phyloP scores from a whole-genome alignment of 2,888 invertebrate species.

The Patella depressa region DNA sequence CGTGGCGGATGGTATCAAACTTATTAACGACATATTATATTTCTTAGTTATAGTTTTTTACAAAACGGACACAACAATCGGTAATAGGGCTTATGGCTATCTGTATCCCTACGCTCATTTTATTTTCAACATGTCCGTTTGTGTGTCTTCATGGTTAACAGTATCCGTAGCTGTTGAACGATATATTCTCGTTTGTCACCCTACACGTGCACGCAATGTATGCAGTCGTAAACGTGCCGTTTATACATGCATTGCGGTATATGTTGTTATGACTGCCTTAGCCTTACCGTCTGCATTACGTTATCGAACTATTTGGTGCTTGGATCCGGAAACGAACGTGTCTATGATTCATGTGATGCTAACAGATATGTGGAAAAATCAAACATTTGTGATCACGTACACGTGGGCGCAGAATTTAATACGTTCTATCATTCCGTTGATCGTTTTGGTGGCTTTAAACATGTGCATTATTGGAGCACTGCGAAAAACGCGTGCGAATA shows the following conservation, averaged over 20 bases:
- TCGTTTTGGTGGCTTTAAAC: conserved; percentile 45
- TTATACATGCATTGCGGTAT: conserved; percentile 38
- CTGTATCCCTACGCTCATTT: conserved; percentile 67
- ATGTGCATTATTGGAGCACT: conserved; percentile 45
- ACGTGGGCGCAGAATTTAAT: conserved; percentile 47
- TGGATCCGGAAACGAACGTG: conserved; percentile 25
- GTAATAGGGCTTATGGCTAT: conserved; percentile 49
- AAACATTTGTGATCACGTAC: conserved; percentile 41
- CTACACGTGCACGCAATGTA: conserved; percentile 52
- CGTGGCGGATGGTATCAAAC: conserved; percentile 62
- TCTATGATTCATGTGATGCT: conserved; percentile 30
- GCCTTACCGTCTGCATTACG: conserved; percentile 48
- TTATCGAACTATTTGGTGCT: conserved; percentile 36
- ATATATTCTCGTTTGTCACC: conserved; percentile 64
- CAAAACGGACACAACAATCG: conserved; percentile 43
- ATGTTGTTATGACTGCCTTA: conserved; percentile 40
- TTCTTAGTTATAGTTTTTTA: conserved; percentile 58
- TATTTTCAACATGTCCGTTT: conserved; percentile 61
- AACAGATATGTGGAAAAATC: conserved; percentile 40
- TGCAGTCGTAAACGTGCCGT: conserved; percentile 55
- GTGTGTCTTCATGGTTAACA: conserved; percentile 64
- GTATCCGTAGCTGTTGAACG: conserved; percentile 66
- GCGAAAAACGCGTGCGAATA: conserved; percentile 29
- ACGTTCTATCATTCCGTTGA: conserved; percentile 49
- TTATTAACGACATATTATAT: conserved; percentile 62